Evolutionary conservation across 2,113 vertebrate genomes (phyloP), one percentile per base, ranked within the genome.

Genomic region (Toxotes jaculatrix): DNA sequence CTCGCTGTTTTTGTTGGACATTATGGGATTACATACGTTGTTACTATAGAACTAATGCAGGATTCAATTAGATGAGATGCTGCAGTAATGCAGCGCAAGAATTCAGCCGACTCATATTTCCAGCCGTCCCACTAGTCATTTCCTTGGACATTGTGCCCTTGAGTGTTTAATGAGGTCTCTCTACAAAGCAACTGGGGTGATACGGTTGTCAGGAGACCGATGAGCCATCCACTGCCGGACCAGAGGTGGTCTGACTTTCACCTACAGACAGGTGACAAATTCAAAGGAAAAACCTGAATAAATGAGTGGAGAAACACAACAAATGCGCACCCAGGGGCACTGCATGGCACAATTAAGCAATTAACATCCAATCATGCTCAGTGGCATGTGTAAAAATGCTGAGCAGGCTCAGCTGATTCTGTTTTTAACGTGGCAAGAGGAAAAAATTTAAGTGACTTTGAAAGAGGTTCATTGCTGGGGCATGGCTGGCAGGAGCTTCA

Each of bases 91-190:
- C 36, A 21, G 36, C 31, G 2, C 49, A 70, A 53, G n/a, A 80
- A 65, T 73, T 65, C 56, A 31, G 36, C 53, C 73, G 38, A 55
- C 40, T 87, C 65, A n/a, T 77, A 61, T 83, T 83, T 85, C 79
- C 62, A 74, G 75, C 85, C 77, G 67, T 74, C 69, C 56, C 10
- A 38, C 66, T 45, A 78, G 66, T 79, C 56, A n/a, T 64, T 86
- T 77, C 74, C 76, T 75, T 7, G 45, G 79, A 82, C 56, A 13
- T 14, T 45, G 77, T 80, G 87, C 87, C 93, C 88, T 92, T 92
- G 79, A 89, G 81, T 53, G 75, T 82, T 83, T 90, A 92, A 92
- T 91, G 82, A 83, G 79, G 85, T 81, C 79, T 89, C 72, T 83
- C 85, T 11, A 71, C 69, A 74, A 80, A 82, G 77, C 88, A 65